These are phyloP conservation scores for Poliocrania exsul DNA, from an alignment of 2,797 vertebrate genomes.

Conservation along the genomic window DNA sequence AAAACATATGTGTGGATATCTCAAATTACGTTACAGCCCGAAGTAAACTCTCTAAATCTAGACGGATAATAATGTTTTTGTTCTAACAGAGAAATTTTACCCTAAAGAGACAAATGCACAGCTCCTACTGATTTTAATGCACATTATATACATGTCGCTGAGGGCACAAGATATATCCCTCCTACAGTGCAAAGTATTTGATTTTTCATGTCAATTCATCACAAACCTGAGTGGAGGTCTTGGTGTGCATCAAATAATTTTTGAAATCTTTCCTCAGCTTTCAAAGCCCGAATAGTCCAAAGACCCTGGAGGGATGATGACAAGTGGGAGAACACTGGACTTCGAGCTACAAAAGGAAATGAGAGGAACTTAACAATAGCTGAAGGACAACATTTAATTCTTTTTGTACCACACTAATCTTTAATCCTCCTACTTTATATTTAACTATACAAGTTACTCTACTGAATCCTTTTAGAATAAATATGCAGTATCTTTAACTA, in stretches of 20 bases:
- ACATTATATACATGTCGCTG: background rate
- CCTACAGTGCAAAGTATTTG: constrained; percentile 31
- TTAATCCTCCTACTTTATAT: constrained; percentile 20
- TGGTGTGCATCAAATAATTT: constrained; percentile 90
- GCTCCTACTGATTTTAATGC: constrained; percentile 33
- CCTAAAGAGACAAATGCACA: constrained; percentile 31
- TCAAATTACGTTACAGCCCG: background rate
- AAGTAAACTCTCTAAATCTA: constrained; percentile 43
- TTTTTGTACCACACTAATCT: constrained; percentile 14
- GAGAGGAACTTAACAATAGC: background rate
- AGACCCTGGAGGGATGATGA: constrained; percentile 93
- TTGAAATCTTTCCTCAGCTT: constrained; percentile 88
- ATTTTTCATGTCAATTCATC: constrained; percentile 17
- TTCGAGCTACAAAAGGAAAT: constrained; percentile 82
- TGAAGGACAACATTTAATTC: constrained; percentile 34
- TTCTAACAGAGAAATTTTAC: constrained; percentile 36
- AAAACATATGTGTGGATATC: background rate
- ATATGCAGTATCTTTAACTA: background rate
- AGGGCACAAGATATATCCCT: constrained; percentile 23
- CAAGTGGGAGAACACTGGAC: constrained; percentile 95
- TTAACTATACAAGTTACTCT: background rate
- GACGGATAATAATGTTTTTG: constrained; percentile 12
- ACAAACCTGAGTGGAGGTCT: constrained; percentile 92
- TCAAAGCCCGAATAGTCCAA: constrained; percentile 93
- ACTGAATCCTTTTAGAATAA: constrained; percentile 7